A percentile compares a stretch with the other conserved stretches of the same genome.
Conservation (phyloP, 2,113 vertebrate genomes). For the Verasper variegatus region DNA sequence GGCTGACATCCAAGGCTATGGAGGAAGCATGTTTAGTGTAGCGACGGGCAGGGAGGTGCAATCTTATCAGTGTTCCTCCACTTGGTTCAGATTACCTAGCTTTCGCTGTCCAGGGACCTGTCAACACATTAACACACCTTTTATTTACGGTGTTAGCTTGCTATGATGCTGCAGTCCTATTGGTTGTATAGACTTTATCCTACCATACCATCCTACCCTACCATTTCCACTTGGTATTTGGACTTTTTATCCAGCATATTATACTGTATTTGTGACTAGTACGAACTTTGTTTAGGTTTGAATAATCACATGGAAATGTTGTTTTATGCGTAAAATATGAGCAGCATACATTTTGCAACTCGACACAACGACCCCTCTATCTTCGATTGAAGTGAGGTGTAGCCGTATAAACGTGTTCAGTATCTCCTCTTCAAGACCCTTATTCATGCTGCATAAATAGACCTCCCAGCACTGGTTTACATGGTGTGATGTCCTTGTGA, state of each 20-base stretch:
- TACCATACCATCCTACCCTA: not conserved
- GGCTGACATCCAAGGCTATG: constrained; percentile 75
- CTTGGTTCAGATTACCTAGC: constrained; percentile 72
- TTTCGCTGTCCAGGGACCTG: constrained; percentile 59
- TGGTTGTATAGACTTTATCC: constrained; percentile 1
- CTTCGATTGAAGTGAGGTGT: constrained; percentile 39
- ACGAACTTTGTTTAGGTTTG: constrained; percentile 17
- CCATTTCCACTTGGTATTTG: not conserved
- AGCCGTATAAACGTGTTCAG: constrained; percentile 49
- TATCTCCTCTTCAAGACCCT: constrained; percentile 47
- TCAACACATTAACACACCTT: constrained; percentile 64
- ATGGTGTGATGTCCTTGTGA: constrained; percentile 76
- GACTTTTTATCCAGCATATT: not conserved
- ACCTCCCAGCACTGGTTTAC: constrained; percentile 63
- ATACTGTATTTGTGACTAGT: constrained; percentile 5
- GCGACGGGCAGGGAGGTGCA: constrained; percentile 62
- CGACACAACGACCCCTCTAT: constrained; percentile 21
- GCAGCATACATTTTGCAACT: constrained; percentile 15
- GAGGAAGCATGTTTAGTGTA: constrained; percentile 68
- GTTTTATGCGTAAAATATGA: constrained; percentile 32
- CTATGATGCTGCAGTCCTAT: constrained; percentile 45
- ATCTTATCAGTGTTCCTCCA: constrained; percentile 75
- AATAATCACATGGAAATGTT: constrained; percentile 14
- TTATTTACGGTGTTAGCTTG: constrained; percentile 39
- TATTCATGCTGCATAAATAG: constrained; percentile 67